Conservation (phyloP, 92 coral and sea anemone genomes). For the Phenganax stokvisi region DNA sequence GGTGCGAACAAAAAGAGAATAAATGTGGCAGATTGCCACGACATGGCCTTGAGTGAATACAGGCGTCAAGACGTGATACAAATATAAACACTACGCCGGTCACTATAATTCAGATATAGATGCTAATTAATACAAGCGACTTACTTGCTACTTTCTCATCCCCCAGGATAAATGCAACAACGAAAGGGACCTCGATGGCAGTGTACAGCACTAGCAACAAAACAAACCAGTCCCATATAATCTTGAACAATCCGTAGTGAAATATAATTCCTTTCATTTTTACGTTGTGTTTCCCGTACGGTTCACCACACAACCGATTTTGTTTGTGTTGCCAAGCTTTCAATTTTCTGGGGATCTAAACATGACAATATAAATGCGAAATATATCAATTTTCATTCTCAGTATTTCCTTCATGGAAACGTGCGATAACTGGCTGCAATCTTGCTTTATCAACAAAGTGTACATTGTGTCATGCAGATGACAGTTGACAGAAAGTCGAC, state of each 20-base stretch:
- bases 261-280: constrained; percentile 92
- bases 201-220: constrained; percentile 79
- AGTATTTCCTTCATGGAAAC: neutral
- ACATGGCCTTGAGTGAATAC: neutral
- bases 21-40: constrained; percentile 8
- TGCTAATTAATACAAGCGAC: neutral
- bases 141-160: constrained; percentile 8
- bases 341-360: constrained; percentile 37
- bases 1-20: neutral
- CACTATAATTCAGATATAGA: neutral
- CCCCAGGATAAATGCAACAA: constrained; percentile 63
- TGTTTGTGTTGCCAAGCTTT: constrained; percentile 89
- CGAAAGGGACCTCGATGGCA: constrained; percentile 93
- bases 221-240: constrained; percentile 96
- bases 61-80: constrained; percentile 3
- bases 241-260: constrained; percentile 89
- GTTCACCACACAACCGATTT: constrained; percentile 39
- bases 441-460: constrained; percentile 1
- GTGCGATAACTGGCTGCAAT: neutral
- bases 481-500: neutral
- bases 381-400: neutral
- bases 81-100: constrained; percentile 13
- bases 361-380: neutral
- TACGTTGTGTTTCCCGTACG: constrained; percentile 78
- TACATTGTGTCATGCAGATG: constrained; percentile 10